These are phyloP conservation scores for Plotosus lineatus DNA, from an alignment of 2,113 vertebrate genomes.

Conservation along the genomic window DNA sequence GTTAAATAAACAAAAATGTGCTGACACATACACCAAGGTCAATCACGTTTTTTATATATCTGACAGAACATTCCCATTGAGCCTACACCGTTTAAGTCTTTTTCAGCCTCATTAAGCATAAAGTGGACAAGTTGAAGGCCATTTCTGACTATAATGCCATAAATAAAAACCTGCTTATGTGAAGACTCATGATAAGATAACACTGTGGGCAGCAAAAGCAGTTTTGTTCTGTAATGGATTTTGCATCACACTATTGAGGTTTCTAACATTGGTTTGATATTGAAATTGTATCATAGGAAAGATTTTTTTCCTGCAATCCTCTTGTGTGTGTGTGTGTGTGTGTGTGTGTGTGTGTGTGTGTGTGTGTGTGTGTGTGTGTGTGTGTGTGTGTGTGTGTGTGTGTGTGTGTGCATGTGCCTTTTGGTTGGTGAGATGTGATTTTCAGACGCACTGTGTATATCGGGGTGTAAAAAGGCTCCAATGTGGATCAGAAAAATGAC, in stretches of 20 bases:
- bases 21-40: not conserved
- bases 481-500: not conserved
- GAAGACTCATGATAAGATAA: not conserved
- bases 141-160: not conserved
- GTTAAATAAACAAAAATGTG: not conserved
- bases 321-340: not conserved
- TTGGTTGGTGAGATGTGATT: not conserved
- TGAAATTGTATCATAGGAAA: not conserved
- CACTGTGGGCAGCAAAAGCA: not conserved
- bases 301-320: not conserved
- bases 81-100: not conserved
- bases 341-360: not conserved
- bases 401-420: not conserved
- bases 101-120: constrained; percentile 9
- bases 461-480: not conserved
- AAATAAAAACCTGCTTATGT: not conserved
- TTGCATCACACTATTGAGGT: not conserved
- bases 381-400: not conserved
- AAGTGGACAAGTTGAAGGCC: constrained; percentile 19
- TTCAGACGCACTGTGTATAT: not conserved
- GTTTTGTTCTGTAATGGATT: not conserved
- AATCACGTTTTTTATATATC: not conserved
- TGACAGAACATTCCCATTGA: not conserved
- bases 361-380: not conserved
- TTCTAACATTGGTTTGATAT: not conserved